These are phyloP conservation scores for Palaemon carinicauda DNA, from an alignment of 1,140 invertebrate genomes.

Conservation along the genomic window DNA sequence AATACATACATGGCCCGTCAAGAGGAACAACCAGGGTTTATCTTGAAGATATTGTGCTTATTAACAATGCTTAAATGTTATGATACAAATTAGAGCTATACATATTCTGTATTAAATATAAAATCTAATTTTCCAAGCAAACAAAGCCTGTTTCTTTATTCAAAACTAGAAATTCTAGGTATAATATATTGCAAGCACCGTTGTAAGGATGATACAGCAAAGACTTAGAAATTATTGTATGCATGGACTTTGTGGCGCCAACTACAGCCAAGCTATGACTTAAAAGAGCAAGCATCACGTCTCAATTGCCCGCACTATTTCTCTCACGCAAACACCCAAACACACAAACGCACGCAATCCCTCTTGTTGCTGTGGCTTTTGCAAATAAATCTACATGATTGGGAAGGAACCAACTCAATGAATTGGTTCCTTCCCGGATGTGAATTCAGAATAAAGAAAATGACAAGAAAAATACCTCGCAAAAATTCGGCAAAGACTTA, in stretches of 20 bases:
- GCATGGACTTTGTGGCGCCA: not conserved
- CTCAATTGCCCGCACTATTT: too few species aligned
- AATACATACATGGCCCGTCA: too few species aligned
- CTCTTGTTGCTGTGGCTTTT: too few species aligned
- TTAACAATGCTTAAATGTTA: not conserved
- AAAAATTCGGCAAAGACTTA: not conserved
- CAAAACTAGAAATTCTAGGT: constrained; percentile 25
- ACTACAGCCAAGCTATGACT: not conserved
- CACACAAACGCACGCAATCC: too few species aligned
- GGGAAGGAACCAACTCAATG: too few species aligned
- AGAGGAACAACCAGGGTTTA: too few species aligned
- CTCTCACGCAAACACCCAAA: too few species aligned
- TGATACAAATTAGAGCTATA: constrained; percentile 27
- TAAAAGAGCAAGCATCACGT: not conserved
- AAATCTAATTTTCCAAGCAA: constrained; percentile 32
- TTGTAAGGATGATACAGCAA: constrained; percentile 21
- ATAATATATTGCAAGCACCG: constrained; percentile 22
- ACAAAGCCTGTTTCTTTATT: constrained; percentile 3
- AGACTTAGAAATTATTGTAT: not conserved
- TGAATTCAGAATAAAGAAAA: not conserved
- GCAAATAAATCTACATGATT: too few species aligned
- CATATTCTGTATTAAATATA: constrained; percentile 44
- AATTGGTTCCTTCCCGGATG: not conserved
- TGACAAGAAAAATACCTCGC: not conserved
- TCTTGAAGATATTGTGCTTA: not conserved